Percentiles rank a stretch among this genome's conserved stretches.
These are phyloP conservation scores for Noctua comes DNA, from an alignment of 2,888 invertebrate species.

Conservation along the genomic window DNA sequence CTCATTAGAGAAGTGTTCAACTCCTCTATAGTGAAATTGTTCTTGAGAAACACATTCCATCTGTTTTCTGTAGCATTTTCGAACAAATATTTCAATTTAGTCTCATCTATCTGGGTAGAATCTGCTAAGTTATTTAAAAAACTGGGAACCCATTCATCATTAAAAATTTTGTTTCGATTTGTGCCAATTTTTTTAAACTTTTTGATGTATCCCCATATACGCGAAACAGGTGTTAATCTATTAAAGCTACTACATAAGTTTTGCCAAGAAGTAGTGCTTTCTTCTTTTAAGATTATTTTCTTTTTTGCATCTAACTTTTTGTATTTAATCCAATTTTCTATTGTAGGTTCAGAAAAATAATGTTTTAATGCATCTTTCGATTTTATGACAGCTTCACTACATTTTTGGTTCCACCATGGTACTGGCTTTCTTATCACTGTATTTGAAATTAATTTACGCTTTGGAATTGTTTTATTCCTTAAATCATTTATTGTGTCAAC, in stretches of 20 bases:
- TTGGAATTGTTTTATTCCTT: neutral
- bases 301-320: constrained; percentile 32
- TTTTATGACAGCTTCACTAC: constrained; percentile 2
- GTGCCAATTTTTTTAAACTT: neutral
- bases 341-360: neutral
- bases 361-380: constrained; percentile 2
- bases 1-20: neutral
- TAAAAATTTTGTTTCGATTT: neutral
- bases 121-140: neutral
- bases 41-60: neutral
- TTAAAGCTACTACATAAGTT: constrained; percentile 29
- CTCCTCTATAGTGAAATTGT: neutral
- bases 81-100: no score
- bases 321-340: neutral
- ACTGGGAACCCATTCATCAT: neutral
- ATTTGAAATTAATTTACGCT: neutral
- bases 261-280: constrained; percentile 19
- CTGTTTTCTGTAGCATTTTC: no score
- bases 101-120: no score
- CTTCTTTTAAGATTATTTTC: constrained; percentile 36
- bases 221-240: neutral
- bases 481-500: neutral
- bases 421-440: constrained; percentile 8
- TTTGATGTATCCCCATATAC: neutral
- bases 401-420: constrained; percentile 6